phyloP scores from a whole-genome alignment of 1,140 invertebrate species.

The Lasioglossum albipes region DNA sequence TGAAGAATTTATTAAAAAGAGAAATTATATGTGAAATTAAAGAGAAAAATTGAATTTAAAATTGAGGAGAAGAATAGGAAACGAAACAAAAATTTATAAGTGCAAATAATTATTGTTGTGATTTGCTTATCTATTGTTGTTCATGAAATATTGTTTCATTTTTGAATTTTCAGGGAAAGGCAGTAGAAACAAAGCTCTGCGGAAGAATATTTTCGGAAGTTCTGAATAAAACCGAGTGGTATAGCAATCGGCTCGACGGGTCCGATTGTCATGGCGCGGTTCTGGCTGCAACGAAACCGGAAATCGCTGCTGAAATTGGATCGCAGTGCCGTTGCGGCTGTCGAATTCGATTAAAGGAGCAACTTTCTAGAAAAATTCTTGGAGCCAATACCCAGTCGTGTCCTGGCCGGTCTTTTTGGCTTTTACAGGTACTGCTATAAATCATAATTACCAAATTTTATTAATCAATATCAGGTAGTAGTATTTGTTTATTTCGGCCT shows the following conservation, averaged over 20 bases:
- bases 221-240: not conserved
- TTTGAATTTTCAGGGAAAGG: conserved; percentile 78
- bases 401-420: conserved; percentile 89
- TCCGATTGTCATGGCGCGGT: conserved; percentile 72
- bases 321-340: conserved; percentile 88
- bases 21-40: no score
- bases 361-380: conserved; percentile 83
- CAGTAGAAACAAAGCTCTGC: conserved; percentile 87
- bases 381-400: conserved; percentile 89
- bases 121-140: no score
- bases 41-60: no score
- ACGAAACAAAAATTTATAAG: no score
- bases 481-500: no score
- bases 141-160: no score
- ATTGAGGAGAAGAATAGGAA: no score
- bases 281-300: conserved; percentile 83
- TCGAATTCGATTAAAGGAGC: conserved; percentile 85
- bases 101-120: no score
- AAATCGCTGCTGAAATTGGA: conserved; percentile 86
- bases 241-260: conserved; percentile 62
- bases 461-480: no score
- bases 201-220: conserved; percentile 79
- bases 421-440: conserved; percentile 83
- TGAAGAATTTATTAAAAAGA: no score
- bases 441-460: no score